phyloP scores from a whole-genome alignment of 2,888 invertebrate species.

The Leptinotarsa tumamoca region DNA sequence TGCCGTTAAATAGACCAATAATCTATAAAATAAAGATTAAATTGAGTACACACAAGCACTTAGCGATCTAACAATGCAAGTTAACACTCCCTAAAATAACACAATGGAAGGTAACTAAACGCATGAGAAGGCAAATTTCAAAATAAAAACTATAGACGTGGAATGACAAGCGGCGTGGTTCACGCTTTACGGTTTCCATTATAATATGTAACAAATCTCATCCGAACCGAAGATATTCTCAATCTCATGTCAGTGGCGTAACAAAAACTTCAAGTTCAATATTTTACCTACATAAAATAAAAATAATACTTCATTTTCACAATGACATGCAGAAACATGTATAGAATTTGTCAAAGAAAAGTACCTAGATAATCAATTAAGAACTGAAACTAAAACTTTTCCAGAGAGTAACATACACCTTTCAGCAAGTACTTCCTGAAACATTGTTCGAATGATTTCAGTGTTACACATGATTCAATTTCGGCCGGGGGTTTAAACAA shows the following conservation, averaged over 20 bases:
- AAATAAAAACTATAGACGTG: slow-evolving; percentile 60
- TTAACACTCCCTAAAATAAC: slow-evolving; percentile 45
- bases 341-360: too few species aligned
- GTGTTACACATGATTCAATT: too few species aligned
- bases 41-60: slow-evolving; percentile 29
- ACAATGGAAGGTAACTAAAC: slow-evolving; percentile 55
- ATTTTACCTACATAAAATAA: too few species aligned
- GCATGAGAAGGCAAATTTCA: slow-evolving; percentile 60
- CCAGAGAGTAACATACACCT: too few species aligned
- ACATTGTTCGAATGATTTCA: too few species aligned
- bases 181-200: slow-evolving; percentile 61
- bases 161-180: slow-evolving; percentile 62
- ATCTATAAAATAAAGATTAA: slow-evolving; percentile 23
- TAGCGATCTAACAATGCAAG: slow-evolving; percentile 40
- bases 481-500: too few species aligned
- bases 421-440: too few species aligned
- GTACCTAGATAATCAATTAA: too few species aligned
- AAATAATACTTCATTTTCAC: too few species aligned
- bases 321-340: too few species aligned
- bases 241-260: slow-evolving; percentile 23
- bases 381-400: too few species aligned
- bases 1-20: slow-evolving; percentile 20
- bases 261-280: neutral
- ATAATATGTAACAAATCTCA: slow-evolving; percentile 54
- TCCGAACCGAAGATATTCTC: slow-evolving; percentile 38